Base-by-base conservation (phyloP, 2,888 invertebrate genomes). In the Gastracanthus pulcherrimus region DNA sequence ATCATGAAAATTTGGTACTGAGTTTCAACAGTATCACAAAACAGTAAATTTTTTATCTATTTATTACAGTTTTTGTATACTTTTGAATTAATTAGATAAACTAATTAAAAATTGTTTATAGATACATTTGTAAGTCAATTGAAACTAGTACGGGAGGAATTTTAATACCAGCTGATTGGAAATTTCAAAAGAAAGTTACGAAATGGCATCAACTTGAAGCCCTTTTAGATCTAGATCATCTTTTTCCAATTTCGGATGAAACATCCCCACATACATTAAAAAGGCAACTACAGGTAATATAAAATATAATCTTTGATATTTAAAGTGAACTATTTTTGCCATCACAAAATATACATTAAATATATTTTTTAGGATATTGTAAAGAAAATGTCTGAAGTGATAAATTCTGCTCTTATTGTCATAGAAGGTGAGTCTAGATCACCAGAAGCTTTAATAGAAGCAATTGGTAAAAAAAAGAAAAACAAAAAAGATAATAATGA, bases 141-240 rank as follows among this genome's bases (percentile, higher is more conserved):
- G 95, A 96, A 89, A 84, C 86, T 7, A 87, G 84, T 64, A 76
- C 58, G 5, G 92, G 92, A 84, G 92, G 92, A 48, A 90, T 93
- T 70, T 94, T 94, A 48, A 95, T 94, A 84, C 94, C 95, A 11
- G 95, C 95, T 34, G 97, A 97, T 31, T 95, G 96, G 94, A 97
- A 96, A 89, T 95, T 96, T 89, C 92, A 95, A 85, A 92, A 94
- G 0, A 95, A 95, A 88, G 90, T 93, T 1, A 94, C 94, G 29
- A 95, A 94, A 84, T 98, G 97, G 97, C 94, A 95, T 85, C 93
- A 95, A 84, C 90, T 98, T 31, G 95, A 97, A 87, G 95, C 96
- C 84, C 94, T 94, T 86, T 94, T 96, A 88, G 95, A 96, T 86
- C 93, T 97, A 89, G 95, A 97, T 91, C 94, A 95, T 86, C 92